A percentile compares a stretch with the other conserved stretches of the same genome.
Conservation (phyloP, 2,113 vertebrate species). For the Cephalopterus ornatus region DNA sequence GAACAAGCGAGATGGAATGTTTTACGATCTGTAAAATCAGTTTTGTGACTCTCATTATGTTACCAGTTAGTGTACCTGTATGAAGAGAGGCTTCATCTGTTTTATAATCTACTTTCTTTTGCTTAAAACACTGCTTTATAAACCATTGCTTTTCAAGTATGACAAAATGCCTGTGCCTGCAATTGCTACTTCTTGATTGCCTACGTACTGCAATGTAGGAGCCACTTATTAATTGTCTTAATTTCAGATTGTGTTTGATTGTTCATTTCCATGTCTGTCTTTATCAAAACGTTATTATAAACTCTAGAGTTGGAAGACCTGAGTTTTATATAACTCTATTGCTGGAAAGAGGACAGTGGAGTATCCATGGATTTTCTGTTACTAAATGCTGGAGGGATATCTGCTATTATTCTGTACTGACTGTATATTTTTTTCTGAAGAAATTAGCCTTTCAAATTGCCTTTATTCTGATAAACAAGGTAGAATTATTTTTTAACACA, state of each 20-base stretch:
- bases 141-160: neutral
- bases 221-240: neutral
- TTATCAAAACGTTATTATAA: neutral
- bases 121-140: neutral
- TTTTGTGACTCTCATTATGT: neutral
- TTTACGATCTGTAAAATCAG: neutral
- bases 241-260: neutral
- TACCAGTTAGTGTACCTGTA: neutral
- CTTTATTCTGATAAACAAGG: neutral
- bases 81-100: neutral
- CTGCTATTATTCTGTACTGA: neutral
- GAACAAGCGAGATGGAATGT: neutral
- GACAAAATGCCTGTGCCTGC: neutral
- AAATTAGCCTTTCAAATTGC: neutral
- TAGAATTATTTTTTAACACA: neutral
- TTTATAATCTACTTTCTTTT: neutral
- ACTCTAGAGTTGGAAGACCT: neutral
- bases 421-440: neutral
- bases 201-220: neutral
- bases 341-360: neutral
- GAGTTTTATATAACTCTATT: neutral
- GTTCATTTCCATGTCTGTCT: neutral
- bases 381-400: neutral
- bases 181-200: neutral
- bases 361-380: neutral